Conservation (phyloP, 2,113 vertebrate species). For the Edolisoma coerulescens region DNA sequence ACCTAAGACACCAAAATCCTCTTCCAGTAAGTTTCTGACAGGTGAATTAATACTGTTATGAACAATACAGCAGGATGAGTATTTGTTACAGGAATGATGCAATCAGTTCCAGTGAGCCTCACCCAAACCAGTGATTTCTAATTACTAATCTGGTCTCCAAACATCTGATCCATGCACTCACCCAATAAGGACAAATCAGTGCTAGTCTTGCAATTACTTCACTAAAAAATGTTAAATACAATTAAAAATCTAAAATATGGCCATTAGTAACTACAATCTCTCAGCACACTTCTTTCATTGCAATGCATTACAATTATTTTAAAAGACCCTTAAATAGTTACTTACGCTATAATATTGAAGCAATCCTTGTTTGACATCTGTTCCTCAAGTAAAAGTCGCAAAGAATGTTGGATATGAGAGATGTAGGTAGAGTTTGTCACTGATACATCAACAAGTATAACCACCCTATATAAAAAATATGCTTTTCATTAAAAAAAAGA, state of each 20-base stretch:
- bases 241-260: background rate
- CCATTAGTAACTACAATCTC: background rate
- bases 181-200: background rate
- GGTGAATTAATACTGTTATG: background rate
- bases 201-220: background rate
- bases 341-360: constrained; percentile 81
- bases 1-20: background rate
- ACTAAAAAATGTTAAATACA: background rate
- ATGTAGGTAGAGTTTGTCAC: constrained; percentile 65
- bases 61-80: background rate
- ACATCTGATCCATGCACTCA: background rate
- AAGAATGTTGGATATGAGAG: constrained; percentile 75
- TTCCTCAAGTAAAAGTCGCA: constrained; percentile 80
- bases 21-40: background rate
- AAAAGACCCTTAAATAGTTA: background rate
- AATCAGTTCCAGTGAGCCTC: background rate
- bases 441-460: constrained; percentile 79
- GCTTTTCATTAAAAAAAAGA: background rate
- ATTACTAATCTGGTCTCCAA: background rate
- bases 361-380: constrained; percentile 75
- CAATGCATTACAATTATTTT: background rate
- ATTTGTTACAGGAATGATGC: background rate
- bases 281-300: background rate
- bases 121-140: background rate
- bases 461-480: constrained; percentile 69